These are phyloP conservation scores for Drosophila parthenogenetica DNA, from an alignment of 2,888 invertebrate species.

Conservation along the genomic window DNA sequence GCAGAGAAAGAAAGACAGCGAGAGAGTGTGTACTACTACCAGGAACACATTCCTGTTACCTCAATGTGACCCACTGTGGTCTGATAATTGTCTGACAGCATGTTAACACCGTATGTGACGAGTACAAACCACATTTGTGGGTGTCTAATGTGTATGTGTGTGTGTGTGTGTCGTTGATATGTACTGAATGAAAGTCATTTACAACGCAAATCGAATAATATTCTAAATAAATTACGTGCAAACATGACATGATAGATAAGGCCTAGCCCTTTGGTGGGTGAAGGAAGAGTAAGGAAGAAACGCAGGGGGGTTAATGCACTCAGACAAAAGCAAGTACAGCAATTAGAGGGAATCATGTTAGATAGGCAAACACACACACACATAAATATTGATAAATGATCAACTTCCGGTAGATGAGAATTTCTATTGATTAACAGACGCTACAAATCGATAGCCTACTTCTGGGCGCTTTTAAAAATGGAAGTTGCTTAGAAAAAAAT, in stretches of 20 bases:
- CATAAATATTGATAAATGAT: slow-evolving; percentile 24
- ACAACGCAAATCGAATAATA: slow-evolving; percentile 77
- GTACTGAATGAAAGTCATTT: slow-evolving; percentile 70
- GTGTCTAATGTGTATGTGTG: slow-evolving; percentile 15
- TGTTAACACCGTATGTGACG: slow-evolving; percentile 68
- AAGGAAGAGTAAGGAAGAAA: background rate
- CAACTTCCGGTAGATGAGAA: slow-evolving; percentile 1
- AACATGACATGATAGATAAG: slow-evolving; percentile 63
- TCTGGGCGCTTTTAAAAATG: background rate
- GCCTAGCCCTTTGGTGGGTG: slow-evolving; percentile 24
- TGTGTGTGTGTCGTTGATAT: slow-evolving; percentile 15
- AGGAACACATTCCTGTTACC: slow-evolving; percentile 17
- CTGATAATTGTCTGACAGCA: slow-evolving; percentile 76
- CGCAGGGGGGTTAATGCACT: slow-evolving; percentile 31
- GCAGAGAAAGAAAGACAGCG: background rate
- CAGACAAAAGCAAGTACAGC: slow-evolving; percentile 34
- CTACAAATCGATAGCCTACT: background rate
- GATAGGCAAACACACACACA: slow-evolving; percentile 29
- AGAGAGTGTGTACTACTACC: background rate
- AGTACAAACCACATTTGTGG: slow-evolving; percentile 50
- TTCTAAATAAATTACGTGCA: slow-evolving; percentile 75
- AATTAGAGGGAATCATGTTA: slow-evolving; percentile 44
- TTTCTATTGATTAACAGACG: slow-evolving; percentile 9
- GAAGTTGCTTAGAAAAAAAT: background rate
- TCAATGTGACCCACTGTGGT: slow-evolving; percentile 42